Evolutionary conservation across 2,888 invertebrate genomes (phyloP), one percentile per base, ranked within the genome.

Genomic region (Pantelozetes paolii): DNA sequence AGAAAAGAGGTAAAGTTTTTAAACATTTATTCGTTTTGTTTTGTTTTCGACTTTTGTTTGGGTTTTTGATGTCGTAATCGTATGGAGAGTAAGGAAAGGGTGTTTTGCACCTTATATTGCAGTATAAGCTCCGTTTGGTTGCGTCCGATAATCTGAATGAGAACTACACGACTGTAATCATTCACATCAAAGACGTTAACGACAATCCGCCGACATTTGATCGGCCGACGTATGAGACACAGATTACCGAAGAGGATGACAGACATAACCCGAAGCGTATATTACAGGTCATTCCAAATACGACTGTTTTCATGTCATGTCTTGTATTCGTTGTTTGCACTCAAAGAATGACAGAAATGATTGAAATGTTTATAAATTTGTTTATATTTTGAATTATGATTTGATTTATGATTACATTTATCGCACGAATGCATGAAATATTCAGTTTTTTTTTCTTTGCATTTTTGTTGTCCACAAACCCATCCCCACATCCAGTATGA

Each of bases 201-300:
- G 97, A 98, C 86, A 97, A 97, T 86, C 92, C 95, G 62, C 97
- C 97, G 2, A 92, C 93, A 79, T 98, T 98, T 84, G 93, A 94
- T 84, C 86, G 94, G 78, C 94, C 94, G 72, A 93, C 92, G 74
- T 95, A 94, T 85, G 89, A 93, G 81, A 93, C 94, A 71, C 94
- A 94, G 85, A 94, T 95, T 84, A 94, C 94, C 59, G 94, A 94
- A 84, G 94, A 94, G 84, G 94, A 94, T 82, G 94, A 94, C 86
- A 87, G 94, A 81, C 93, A 92, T 84, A 87, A 94, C 80, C 94
- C 94, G 78, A 94, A 94, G 84, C 90, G 92, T 81, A 92, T 95
- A 80, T 86, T 95, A 80, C 91, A 92, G 94, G 94, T 85, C 79
- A 79, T 75, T 74, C 30, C 50, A 45, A 50, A 64, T 72, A 64